Base-by-base conservation (phyloP, 2,888 invertebrate species). In the Metopia argyrocephala region DNA sequence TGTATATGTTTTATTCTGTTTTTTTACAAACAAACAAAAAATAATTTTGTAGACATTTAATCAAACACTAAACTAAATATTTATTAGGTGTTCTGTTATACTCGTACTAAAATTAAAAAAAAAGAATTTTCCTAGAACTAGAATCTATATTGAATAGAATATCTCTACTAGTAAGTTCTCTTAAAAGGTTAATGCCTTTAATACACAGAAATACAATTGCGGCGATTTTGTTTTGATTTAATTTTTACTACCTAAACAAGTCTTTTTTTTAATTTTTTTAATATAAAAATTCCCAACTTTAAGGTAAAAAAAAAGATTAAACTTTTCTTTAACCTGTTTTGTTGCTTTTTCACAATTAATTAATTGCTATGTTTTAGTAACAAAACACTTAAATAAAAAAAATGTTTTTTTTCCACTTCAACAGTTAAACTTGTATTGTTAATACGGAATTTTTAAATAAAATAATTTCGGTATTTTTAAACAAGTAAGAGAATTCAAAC, bases 321-420 rank as follows among this genome's bases (percentile, higher is more conserved):
- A 20, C 21, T 75, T 27, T 23, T 56, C 21, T 65, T 59, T 27
- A 31, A 65, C 57, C 50, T n/a, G 48, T 65, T 71, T 68, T 62
- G n/a, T 65, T 54, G 38, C 50, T 28, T 31, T 56, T 69, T 38
- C 21, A 20, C 28, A 9, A 61, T 52, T 69, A 74, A 75, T 79
- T 79, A 75, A 75, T 79, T 70, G 28, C 45, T 45, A 27, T 74
- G 68, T 68, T 74, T 74, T 69, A 78, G 31, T 64, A 64, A 57
- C 50, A 52, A 31, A 64, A 50, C 57, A 69, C 45, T 52, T 57
- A 56, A 52, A 31, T 28, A 52, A 31, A 31, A 38, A 15, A 6
- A 38, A 38, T 12, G 15, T 15, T 25, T 5, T 52, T 52, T 66
- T 54, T 66, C 56, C 25, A 59, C 57, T 25, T 62, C 50, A 38